These are phyloP conservation scores for Leucoraja erinaceus DNA, from an alignment of 2,113 vertebrate genomes.

Conservation along the genomic window DNA sequence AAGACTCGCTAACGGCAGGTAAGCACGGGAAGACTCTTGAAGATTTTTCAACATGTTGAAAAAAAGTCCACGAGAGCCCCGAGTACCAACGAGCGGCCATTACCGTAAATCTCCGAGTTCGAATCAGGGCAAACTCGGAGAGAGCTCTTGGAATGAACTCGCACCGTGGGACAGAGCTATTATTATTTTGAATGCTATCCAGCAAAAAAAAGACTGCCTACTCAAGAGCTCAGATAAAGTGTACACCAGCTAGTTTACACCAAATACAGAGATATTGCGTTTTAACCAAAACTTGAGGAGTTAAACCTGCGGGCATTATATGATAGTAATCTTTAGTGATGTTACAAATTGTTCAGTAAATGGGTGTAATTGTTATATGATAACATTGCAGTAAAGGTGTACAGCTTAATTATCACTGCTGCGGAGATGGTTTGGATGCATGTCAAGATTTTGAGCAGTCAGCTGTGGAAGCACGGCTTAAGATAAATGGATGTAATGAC, in stretches of 20 bases:
- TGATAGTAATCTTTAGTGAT: not conserved
- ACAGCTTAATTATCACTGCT: not conserved
- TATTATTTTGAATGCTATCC: no score
- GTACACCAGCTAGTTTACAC: not conserved
- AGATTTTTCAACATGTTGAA: no score
- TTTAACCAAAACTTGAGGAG: not conserved
- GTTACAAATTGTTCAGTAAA: not conserved
- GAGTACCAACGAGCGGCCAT: no score
- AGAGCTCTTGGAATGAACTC: no score
- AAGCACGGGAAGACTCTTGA: no score
- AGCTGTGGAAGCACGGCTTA: not conserved
- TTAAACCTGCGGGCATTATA: not conserved
- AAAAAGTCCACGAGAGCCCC: no score
- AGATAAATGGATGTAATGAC: not conserved
- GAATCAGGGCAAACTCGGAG: no score
- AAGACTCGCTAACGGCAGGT: no score
- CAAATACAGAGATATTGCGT: not conserved
- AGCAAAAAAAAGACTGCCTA: no score
- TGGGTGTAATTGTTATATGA: not conserved
- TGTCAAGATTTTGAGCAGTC: not conserved
- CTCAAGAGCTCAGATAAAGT: no score
- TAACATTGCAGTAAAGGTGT: not conserved
- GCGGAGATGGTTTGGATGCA: not conserved
- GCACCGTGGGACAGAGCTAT: no score
- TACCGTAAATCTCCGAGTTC: no score